These are phyloP conservation scores for Amyelois transitella DNA, from an alignment of 1,140 invertebrate species.

Conservation along the genomic window DNA sequence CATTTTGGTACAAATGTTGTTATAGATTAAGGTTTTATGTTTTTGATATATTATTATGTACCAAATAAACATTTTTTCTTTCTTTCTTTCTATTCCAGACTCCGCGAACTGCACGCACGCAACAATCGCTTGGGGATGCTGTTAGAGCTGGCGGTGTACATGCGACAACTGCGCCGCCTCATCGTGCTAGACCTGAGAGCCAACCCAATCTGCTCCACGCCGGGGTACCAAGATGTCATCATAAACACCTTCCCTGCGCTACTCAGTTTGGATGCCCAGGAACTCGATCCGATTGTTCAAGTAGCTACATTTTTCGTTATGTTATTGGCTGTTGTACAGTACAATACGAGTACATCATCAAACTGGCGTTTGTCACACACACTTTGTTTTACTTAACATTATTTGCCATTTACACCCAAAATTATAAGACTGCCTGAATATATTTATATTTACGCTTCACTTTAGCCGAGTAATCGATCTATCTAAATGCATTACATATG, in stretches of 20 bases:
- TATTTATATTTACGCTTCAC: too few species aligned
- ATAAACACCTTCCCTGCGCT: constrained; percentile 48
- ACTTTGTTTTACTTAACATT: too few species aligned
- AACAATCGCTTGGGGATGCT: constrained; percentile 46
- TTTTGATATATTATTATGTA: too few species aligned
- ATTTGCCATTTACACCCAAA: too few species aligned
- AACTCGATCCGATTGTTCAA: constrained; percentile 47
- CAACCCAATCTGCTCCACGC: constrained; percentile 48
- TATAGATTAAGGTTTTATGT: too few species aligned
- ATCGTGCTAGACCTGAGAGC: constrained; percentile 46
- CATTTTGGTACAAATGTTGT: neutral
- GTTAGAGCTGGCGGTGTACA: constrained; percentile 54
- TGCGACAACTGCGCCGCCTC: constrained; percentile 45
- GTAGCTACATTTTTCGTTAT: constrained; percentile 14
- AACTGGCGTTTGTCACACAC: too few species aligned
- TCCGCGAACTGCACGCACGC: constrained; percentile 47
- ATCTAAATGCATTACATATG: too few species aligned
- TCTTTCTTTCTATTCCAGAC: constrained; percentile 34
- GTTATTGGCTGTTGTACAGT: too few species aligned
- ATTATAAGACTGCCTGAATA: too few species aligned
- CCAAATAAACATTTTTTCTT: too few species aligned
- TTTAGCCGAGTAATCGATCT: too few species aligned
- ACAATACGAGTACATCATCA: too few species aligned
- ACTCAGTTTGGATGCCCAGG: constrained; percentile 38
- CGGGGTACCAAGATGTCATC: constrained; percentile 46